phyloP scores from a whole-genome alignment of 2,888 invertebrate genomes.

The Tolmerus cingulatus region DNA sequence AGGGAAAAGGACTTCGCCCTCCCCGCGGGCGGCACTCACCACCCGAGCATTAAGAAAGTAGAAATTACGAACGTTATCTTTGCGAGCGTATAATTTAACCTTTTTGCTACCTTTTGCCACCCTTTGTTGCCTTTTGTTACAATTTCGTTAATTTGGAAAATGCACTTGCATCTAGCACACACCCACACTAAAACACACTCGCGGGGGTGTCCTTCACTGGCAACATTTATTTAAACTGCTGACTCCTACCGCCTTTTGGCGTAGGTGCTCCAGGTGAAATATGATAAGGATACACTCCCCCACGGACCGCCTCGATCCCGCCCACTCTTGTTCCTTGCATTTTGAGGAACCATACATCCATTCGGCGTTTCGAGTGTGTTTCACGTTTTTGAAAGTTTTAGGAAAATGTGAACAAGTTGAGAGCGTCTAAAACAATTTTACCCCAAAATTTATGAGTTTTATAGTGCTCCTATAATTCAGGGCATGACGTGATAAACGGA shows the following conservation, averaged over 20 bases:
- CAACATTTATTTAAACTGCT: background rate
- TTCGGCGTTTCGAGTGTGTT: constrained; percentile 10
- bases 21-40: background rate
- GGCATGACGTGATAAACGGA: constrained; percentile 23
- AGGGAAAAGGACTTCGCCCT: background rate
- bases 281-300: background rate
- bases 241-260: background rate
- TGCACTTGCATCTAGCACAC: background rate
- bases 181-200: background rate
- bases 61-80: constrained; percentile 34
- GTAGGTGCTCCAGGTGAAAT: background rate
- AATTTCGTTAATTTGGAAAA: constrained; percentile 33
- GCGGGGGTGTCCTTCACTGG: background rate
- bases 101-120: constrained; percentile 21
- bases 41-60: constrained; percentile 26
- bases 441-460: constrained; percentile 31
- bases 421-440: constrained; percentile 33
- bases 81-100: constrained; percentile 25
- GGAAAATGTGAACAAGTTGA: constrained; percentile 35
- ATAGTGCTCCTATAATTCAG: constrained; percentile 34
- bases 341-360: constrained; percentile 3
- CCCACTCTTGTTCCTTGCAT: background rate
- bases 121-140: constrained; percentile 24
- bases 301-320: background rate
- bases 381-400: constrained; percentile 27